Base-by-base conservation (phyloP, 2,797 vertebrate species). In the Chromis chromis region DNA sequence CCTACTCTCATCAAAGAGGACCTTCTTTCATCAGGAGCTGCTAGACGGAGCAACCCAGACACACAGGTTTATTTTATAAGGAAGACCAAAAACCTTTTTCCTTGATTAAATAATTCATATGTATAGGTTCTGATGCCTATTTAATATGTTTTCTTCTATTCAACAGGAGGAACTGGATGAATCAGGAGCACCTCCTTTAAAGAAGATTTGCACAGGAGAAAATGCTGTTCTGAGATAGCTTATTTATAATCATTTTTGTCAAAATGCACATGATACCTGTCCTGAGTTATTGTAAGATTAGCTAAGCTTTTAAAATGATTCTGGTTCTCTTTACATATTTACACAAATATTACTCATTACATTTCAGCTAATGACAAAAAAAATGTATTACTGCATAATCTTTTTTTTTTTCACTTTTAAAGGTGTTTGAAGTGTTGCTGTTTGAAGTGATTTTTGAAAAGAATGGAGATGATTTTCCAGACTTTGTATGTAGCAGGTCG, bases 1-100 rank as follows among this genome's bases (percentile, higher is more conserved):
- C 98, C 98, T 1, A 99, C 97, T 83, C 95, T 99, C 61, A 99
- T 97, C 46, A 99, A 99, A 89, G 98, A 99, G 90, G 98, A 99
- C 65, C 96, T 96, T 12, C 95, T 96, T 42, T 89, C 91, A 65
- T 94, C 96, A 8, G 90, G 93, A 57, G 90, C 94, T 84, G 92
- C 92, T 70, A 94, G 95, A 93, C 96, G 95, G 87, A 94, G 78
- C 62, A 27, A 79, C 39, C 58, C 82, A 44, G 88, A 87, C 65
- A 85, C 86, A 81, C 88, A 93, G 92, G 92, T 94, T 61, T 14
- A 49, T n/a, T 58, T 59, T 12, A 4, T 19, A 31, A 59, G 21
- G 33, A 50, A 58, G 13, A 70, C n/a, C 11, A 28, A 12, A 9
- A 33, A 27, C 3, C 14, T 54, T 50, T 36, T 46, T 22, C 13